Conservation (phyloP, 2,888 invertebrate genomes). For the Aleiodes alternator region DNA sequence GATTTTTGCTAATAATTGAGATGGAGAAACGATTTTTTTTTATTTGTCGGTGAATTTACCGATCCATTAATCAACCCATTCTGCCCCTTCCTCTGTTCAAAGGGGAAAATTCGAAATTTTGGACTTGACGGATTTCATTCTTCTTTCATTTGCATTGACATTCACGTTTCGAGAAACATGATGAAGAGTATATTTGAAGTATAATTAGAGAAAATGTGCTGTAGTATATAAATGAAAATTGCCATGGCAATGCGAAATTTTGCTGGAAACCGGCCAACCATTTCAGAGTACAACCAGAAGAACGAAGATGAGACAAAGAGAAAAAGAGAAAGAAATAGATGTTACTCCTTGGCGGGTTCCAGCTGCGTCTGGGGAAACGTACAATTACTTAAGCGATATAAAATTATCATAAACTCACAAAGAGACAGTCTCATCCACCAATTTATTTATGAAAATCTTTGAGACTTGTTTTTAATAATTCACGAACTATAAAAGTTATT, state of each 20-base stretch:
- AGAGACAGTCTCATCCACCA: constrained; percentile 9
- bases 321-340: constrained; percentile 6
- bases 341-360: constrained; percentile 18
- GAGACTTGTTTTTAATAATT: background rate
- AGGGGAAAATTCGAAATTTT: no score
- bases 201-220: constrained; percentile 42
- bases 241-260: constrained; percentile 61
- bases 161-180: background rate
- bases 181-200: constrained; percentile 23
- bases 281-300: constrained; percentile 49
- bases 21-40: background rate
- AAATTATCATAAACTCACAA: constrained; percentile 37
- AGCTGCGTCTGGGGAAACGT: constrained; percentile 32
- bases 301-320: background rate
- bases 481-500: no score
- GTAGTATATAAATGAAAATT: constrained; percentile 42
- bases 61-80: no score
- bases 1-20: background rate
- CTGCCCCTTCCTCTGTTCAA: no score
- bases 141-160: background rate
- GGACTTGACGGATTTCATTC: background rate
- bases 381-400: constrained; percentile 30
- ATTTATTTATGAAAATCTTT: constrained; percentile 12
- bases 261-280: constrained; percentile 62
- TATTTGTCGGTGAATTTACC: no score